Conservation (phyloP, 2,888 invertebrate genomes). For the Spodoptera picta region DNA sequence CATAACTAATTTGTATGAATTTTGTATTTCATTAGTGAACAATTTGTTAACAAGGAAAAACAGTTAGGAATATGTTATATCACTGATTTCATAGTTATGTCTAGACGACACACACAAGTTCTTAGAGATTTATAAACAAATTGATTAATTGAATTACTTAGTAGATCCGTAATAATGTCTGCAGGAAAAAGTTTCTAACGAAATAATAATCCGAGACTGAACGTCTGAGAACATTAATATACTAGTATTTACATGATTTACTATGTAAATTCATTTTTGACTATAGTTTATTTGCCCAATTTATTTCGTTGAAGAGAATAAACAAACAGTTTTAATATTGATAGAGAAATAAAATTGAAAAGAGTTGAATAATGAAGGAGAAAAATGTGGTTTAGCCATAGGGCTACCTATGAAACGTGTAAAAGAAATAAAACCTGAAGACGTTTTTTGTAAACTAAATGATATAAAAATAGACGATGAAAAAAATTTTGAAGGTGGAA, state of each 20-base stretch:
- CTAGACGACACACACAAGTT: constrained; percentile 34
- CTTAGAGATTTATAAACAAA: not conserved
- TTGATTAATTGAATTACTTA: constrained; percentile 7
- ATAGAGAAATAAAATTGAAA: constrained; percentile 7
- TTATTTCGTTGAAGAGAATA: constrained; percentile 11
- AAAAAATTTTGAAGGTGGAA: constrained; percentile 22
- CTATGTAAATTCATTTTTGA: constrained; percentile 6
- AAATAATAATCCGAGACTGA: not conserved
- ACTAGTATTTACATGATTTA: not conserved
- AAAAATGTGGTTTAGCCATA: constrained; percentile 16
- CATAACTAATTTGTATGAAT: constrained; percentile 4
- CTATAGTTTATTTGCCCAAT: constrained; percentile 8
- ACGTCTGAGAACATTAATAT: not conserved
- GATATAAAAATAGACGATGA: constrained; percentile 24
- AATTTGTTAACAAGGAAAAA: too few species aligned
- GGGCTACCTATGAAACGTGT: constrained; percentile 5
- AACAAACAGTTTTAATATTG: constrained; percentile 24
- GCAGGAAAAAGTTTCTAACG: constrained; percentile 2
- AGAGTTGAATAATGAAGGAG: constrained; percentile 15
- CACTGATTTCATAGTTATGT: constrained; percentile 9
- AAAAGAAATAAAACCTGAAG: constrained; percentile 3
- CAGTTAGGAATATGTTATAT: not conserved
- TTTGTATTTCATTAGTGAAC: too few species aligned
- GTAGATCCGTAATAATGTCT: not conserved
- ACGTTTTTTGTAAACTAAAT: constrained; percentile 3